Evolutionary conservation across 2,797 vertebrate species (phyloP), one percentile per base, ranked within the genome.

Genomic region (Hylomyscus alleni): DNA sequence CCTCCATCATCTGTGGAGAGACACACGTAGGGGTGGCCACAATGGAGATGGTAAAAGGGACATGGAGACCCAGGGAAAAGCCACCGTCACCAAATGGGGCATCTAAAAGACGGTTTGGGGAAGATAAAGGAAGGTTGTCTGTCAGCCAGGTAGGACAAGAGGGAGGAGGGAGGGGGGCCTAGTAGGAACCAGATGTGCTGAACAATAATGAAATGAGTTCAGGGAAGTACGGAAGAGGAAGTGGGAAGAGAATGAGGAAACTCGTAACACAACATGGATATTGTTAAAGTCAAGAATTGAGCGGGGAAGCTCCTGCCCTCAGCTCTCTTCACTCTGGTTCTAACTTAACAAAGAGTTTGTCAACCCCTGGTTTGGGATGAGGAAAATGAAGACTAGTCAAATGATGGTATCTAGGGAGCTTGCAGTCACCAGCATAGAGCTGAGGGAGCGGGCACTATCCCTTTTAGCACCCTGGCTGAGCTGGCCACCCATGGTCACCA

Each of bases 371-470:
- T 13, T 13, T 12, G 2, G 20, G 3, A 14, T 31, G 31, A 54
- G 29, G 52, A 6, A 31, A 54, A 24, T 1, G 7, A 52, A 80
- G 56, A 54, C 44, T 24, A 6, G 11, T 3, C 12, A 12, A 62
- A 50, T 69, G 50, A 8, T 0, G 4, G 0, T 1, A 10, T 8
- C 20, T 10, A 9, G 15, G 56, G 15, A 54, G 50, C 8, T 15
- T 37, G 40, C 13, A 1, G 17, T 50, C 29, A 6, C 24, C 5
- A 1, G 1, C 52, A 3, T 47, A 54, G 72, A 67, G 54, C 24
- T n/a, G 4, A 83, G n/a, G 31, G 22, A 54, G 0, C 1, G 29
- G 40, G 65, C 15, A 6, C 31, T 14, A 44, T 20, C 40, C 40
- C 34, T 65, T 22, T 54, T 19, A 76, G n/a, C 19, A 31, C 8